phyloP scores from a whole-genome alignment of 1,140 invertebrate genomes.

The Danaus melanippus region DNA sequence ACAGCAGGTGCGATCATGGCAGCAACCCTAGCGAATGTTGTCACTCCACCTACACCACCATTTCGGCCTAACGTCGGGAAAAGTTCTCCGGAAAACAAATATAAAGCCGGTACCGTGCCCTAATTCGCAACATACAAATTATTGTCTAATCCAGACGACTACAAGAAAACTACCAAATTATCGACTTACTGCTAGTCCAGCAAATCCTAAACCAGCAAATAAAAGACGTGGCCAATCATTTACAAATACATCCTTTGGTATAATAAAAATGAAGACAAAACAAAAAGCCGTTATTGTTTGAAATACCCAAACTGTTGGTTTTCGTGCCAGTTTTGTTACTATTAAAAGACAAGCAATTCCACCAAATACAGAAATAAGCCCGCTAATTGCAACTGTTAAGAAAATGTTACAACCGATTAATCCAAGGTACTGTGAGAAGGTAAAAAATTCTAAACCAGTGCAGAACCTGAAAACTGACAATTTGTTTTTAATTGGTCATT shows the following conservation, averaged over 20 bases:
- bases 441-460: constrained; percentile 80
- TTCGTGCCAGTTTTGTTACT: constrained; percentile 76
- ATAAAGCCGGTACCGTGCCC: constrained; percentile 75
- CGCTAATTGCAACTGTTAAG: constrained; percentile 78
- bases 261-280: constrained; percentile 73
- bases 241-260: constrained; percentile 52
- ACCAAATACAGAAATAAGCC: constrained; percentile 76
- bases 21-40: constrained; percentile 77
- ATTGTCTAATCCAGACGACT: not conserved
- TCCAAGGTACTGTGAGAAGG: constrained; percentile 81
- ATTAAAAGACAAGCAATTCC: constrained; percentile 76
- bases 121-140: constrained; percentile 17
- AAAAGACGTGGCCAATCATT: constrained; percentile 56
- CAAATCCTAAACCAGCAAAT: constrained; percentile 56
- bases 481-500: not conserved
- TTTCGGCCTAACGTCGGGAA: constrained; percentile 80
- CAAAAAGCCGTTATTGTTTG: constrained; percentile 75
- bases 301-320: constrained; percentile 74
- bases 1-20: constrained; percentile 78
- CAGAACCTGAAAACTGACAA: constrained; percentile 73
- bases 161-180: constrained; percentile 1
- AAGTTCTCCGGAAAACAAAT: constrained; percentile 79
- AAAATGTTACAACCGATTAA: constrained; percentile 80
- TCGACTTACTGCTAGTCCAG: constrained; percentile 59
- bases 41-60: constrained; percentile 75